phyloP scores from a whole-genome alignment of 2,797 vertebrate species.

The Acipenser oxyrinchus region DNA sequence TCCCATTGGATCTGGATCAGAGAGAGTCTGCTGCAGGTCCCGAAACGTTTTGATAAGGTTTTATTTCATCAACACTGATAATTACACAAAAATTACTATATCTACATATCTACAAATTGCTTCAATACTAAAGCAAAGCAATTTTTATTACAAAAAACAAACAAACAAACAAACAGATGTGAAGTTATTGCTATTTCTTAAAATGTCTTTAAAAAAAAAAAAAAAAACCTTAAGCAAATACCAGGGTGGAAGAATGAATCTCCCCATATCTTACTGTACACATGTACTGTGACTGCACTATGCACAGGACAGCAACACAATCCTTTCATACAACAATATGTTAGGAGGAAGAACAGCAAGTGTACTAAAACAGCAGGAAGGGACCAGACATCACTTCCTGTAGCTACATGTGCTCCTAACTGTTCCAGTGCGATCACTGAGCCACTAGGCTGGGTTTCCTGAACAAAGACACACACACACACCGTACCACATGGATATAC shows the following conservation, averaged over 20 bases:
- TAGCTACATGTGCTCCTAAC: constrained; percentile 28
- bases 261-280: constrained; percentile 62
- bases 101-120: no score
- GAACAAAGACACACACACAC: constrained; percentile 21
- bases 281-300: constrained; percentile 45
- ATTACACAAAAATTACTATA: no score
- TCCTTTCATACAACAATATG: constrained; percentile 11
- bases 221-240: constrained; percentile 18
- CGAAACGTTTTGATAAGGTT: no score
- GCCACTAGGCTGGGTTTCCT: constrained; percentile 33
- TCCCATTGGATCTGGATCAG: no score
- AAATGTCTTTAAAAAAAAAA: background rate
- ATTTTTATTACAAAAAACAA: no score
- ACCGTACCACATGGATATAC: background rate
- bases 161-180: no score
- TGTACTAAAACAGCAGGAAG: background rate
- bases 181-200: no score
- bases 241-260: constrained; percentile 31
- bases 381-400: constrained; percentile 26
- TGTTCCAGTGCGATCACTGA: constrained; percentile 25
- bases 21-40: no score
- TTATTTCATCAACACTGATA: no score
- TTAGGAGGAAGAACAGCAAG: background rate
- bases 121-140: no score
- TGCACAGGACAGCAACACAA: constrained; percentile 41